phyloP scores from a whole-genome alignment of 2,888 invertebrate genomes.

The Chalcosyrphus nemorum region DNA sequence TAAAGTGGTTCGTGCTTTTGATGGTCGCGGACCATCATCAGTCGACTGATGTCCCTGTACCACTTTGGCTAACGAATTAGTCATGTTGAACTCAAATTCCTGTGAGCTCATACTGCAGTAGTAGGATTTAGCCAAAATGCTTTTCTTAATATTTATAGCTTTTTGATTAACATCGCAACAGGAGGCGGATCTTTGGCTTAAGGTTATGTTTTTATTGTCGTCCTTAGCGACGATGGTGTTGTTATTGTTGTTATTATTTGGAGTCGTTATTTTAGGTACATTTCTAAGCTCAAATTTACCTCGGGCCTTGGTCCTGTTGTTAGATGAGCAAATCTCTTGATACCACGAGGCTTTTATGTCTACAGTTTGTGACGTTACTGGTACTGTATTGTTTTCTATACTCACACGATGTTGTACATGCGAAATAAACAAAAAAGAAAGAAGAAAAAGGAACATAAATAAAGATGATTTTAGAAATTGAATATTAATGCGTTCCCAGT shows the following conservation, averaged over 20 bases:
- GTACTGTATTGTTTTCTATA: constrained; percentile 17
- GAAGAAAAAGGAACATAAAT: constrained; percentile 2
- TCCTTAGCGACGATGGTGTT: constrained; percentile 2
- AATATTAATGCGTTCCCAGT: constrained; percentile 39
- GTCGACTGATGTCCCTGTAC: not conserved
- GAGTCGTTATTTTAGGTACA: constrained; percentile 1
- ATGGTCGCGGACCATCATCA: not conserved
- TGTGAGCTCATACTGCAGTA: constrained; percentile 52
- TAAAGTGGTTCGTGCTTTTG: not conserved
- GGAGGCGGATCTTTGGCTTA: constrained; percentile 48
- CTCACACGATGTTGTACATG: not conserved
- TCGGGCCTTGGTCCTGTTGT: constrained; percentile 17
- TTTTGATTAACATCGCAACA: constrained; percentile 59
- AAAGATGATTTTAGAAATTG: constrained; percentile 42
- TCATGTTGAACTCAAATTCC: constrained; percentile 31
- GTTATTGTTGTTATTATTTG: constrained; percentile 1
- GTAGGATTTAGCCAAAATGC: constrained; percentile 54
- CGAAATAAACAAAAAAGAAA: constrained; percentile 6
- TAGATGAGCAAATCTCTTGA: constrained; percentile 58
- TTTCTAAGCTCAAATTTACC: constrained; percentile 5
- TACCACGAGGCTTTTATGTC: constrained; percentile 51
- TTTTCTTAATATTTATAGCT: constrained; percentile 62
- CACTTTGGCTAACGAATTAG: constrained; percentile 10
- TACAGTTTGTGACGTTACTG: constrained; percentile 34
- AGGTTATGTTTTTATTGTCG: constrained; percentile 50